Base-by-base conservation (phyloP, 2,113 vertebrate species). In the Pipa parva region DNA sequence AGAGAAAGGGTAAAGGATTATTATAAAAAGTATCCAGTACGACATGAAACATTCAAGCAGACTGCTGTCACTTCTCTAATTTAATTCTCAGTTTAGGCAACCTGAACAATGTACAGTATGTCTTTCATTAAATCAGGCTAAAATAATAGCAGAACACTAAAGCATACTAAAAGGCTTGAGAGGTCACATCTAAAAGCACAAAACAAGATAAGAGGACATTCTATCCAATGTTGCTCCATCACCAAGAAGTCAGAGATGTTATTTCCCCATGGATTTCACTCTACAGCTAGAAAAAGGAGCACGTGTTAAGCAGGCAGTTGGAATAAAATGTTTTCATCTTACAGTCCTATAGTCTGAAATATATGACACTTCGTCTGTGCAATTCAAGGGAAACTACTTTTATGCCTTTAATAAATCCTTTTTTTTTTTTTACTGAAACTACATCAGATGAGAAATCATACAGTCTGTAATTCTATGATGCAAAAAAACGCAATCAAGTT, bases 391-490 rank as follows among this genome's bases (percentile, higher is more conserved):
- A 60, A 60, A 57, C 49, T 60, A 52, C 15, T 51, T 69, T 69
- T 60, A 69, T 61, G 48, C 7, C 33, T n/a, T 13, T 17, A 20
- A 69, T 69, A 69, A 69, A 69, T 69, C 65, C 52, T 56, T 29
- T 36, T 46, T 26, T n/a, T n/a, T n/a, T n/a, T 46, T 66, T 69
- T 69, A 69, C 61, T 61, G 57, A 69, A 26, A 58, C 57, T 45
- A 49, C 66, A 51, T 28, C 48, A 61, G 57, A 69, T 69, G 66
- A 69, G 65, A 69, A 39, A 60, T 69, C 65, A 69, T 42, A 52
- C 57, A 61, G 54, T 61, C 66, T 70, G 65, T 70, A 70, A 70
- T 70, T 60, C 58, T 21, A 39, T n/a, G 57, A 60, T 69, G 60
- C 54, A 70, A 46, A 70, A 59, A n/a, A 70, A 70, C 57, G 66